Conservation (phyloP, 2,888 invertebrate genomes). For the Rugalucina vietnamica region DNA sequence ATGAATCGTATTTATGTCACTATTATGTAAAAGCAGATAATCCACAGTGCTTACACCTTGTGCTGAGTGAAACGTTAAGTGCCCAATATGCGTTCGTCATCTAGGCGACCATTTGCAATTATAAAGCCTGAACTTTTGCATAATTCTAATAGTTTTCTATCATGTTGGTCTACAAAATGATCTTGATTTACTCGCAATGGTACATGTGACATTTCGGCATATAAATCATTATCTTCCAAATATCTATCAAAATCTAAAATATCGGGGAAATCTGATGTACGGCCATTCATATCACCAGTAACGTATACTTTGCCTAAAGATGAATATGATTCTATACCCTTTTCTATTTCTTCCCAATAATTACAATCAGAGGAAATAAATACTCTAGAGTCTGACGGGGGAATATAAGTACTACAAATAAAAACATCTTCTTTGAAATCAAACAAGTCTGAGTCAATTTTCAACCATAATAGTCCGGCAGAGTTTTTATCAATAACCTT, state of each 20-base stretch:
- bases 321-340: not conserved
- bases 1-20: not conserved
- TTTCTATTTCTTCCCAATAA: not conserved
- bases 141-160: not conserved
- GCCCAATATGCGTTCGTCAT: not conserved
- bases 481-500: conserved; percentile 11
- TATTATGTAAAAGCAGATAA: not conserved
- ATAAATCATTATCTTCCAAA: not conserved
- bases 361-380: not conserved
- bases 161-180: not conserved
- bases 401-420: not conserved
- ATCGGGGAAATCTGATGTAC: not conserved
- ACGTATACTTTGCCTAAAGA: not conserved
- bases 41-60: not conserved
- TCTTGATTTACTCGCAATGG: not conserved
- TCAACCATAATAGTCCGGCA: not conserved
- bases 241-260: not conserved
- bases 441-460: not conserved
- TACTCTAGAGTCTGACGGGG: not conserved
- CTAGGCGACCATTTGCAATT: not conserved
- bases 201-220: not conserved
- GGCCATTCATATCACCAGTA: not conserved
- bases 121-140: not conserved
- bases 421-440: not conserved
- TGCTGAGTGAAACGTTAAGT: not conserved